phyloP scores from a whole-genome alignment of 2,113 vertebrate species.

The Semnornis frantzii region DNA sequence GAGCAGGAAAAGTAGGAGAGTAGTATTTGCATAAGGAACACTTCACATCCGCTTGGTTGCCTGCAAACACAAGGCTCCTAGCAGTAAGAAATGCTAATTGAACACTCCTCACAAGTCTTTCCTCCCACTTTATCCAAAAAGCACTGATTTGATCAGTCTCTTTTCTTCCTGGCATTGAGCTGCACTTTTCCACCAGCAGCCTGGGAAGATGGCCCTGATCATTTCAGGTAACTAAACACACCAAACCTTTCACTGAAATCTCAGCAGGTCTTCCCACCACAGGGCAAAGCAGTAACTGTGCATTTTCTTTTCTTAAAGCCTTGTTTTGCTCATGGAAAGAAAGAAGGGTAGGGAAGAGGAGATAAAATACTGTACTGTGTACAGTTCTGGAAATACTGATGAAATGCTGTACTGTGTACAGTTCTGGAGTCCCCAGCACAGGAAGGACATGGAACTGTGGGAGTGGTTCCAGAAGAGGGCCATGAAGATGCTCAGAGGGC shows the following conservation, averaged over 20 bases:
- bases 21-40: constrained; percentile 55
- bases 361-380: not conserved
- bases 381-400: no score
- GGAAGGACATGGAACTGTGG: no score
- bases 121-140: constrained; percentile 50
- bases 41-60: constrained; percentile 58
- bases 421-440: no score
- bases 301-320: not conserved
- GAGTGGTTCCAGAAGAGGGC: no score
- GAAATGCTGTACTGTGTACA: no score
- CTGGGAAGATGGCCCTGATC: not conserved
- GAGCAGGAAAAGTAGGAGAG: constrained; percentile 57
- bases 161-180: not conserved
- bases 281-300: not conserved
- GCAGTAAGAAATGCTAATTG: constrained; percentile 71
- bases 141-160: constrained; percentile 61
- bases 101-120: constrained; percentile 59
- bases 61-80: constrained; percentile 45
- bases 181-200: not conserved
- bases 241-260: not conserved
- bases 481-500: no score
- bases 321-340: not conserved
- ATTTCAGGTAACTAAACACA: not conserved
- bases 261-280: fast-evolving
- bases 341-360: not conserved